phyloP scores from a whole-genome alignment of 2,888 invertebrate species.

The Pyrocoelia pectoralis region DNA sequence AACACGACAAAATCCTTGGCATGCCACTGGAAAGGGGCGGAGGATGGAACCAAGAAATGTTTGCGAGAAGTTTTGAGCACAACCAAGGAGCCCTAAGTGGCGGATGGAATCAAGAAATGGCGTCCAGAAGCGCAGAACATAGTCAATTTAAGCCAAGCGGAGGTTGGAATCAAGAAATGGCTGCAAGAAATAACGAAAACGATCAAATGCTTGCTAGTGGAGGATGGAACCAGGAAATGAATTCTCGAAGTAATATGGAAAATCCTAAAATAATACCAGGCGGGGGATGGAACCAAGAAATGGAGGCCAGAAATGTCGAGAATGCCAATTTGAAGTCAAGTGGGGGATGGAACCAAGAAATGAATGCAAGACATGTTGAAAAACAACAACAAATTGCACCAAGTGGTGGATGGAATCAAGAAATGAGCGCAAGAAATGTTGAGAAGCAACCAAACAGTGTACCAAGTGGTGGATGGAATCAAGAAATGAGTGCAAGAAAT shows the following conservation, averaged over 20 bases:
- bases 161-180: constrained; percentile 27
- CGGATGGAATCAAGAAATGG: constrained; percentile 25
- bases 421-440: constrained; percentile 4
- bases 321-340: neutral
- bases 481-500: neutral
- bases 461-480: constrained; percentile 31
- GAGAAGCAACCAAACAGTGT: no score
- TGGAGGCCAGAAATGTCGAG: constrained; percentile 9
- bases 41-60: constrained; percentile 13
- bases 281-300: constrained; percentile 27
- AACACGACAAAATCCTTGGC: neutral
- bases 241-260: neutral
- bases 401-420: constrained; percentile 16
- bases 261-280: neutral
- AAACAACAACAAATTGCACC: neutral
- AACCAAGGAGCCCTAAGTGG: constrained; percentile 20
- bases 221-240: constrained; percentile 17
- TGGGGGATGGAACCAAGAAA: constrained; percentile 18
- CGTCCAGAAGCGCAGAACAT: constrained; percentile 5
- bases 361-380: neutral
- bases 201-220: neutral
- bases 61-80: constrained; percentile 19
- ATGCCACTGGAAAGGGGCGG: neutral
- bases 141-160: constrained; percentile 12
- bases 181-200: constrained; percentile 7